A percentile compares a stretch with the other conserved stretches of the same genome.
phyloP scores from a whole-genome alignment of 2,888 invertebrate genomes.

The Deroplatys truncata region DNA sequence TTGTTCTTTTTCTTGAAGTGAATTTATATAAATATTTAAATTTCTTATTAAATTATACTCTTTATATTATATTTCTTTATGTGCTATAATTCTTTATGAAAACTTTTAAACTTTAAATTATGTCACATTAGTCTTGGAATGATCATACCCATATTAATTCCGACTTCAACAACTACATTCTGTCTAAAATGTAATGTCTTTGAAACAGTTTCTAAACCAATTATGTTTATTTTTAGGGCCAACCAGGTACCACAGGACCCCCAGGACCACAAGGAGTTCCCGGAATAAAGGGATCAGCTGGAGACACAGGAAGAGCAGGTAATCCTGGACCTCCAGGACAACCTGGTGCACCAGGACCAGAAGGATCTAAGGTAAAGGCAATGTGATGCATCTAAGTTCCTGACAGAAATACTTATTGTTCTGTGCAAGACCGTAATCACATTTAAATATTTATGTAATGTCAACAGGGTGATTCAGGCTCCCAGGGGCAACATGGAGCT shows the following conservation, averaged over 20 bases:
- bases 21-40: too few relatives aligned
- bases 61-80: too few relatives aligned
- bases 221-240: conserved; percentile 51
- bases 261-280: conserved; percentile 64
- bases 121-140: too few relatives aligned
- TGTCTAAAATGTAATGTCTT: background rate
- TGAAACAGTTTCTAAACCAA: background rate
- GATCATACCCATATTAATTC: too few relatives aligned
- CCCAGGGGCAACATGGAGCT: conserved; percentile 64
- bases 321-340: conserved; percentile 62
- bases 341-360: conserved; percentile 65
- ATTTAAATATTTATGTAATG: background rate
- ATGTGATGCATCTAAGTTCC: background rate
- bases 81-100: too few relatives aligned
- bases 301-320: conserved; percentile 67
- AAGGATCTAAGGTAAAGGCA: conserved; percentile 57
- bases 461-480: conserved; percentile 60
- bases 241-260: conserved; percentile 63
- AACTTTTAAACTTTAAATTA: too few relatives aligned
- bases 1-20: too few relatives aligned
- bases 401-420: background rate
- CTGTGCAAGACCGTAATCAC: background rate
- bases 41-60: too few relatives aligned
- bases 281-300: conserved; percentile 65
- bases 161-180: too few relatives aligned